A percentile compares a stretch with the other conserved stretches of the same genome.
Conservation (phyloP, 2,113 vertebrate species). For the Labrus mixtus region DNA sequence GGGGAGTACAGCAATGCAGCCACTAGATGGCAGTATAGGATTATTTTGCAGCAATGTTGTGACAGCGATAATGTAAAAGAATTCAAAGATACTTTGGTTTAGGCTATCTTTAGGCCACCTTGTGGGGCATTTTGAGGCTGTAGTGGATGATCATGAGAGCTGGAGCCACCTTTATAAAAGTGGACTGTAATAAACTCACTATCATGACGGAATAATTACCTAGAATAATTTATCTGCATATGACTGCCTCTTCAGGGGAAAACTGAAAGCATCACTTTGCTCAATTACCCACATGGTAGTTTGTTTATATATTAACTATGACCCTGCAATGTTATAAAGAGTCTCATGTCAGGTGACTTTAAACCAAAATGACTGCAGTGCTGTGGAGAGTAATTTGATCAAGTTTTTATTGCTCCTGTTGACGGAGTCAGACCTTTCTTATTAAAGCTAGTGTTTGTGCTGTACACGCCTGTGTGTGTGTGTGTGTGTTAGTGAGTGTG, state of each 20-base stretch:
- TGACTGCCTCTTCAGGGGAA: constrained; percentile 18
- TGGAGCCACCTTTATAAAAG: not conserved
- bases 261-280: constrained; percentile 31
- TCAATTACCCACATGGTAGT: constrained; percentile 24
- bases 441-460: constrained; percentile 53
- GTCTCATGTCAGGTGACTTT: constrained; percentile 23
- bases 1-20: not conserved
- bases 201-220: not conserved
- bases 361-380: constrained; percentile 51
- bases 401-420: constrained; percentile 67
- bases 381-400: constrained; percentile 73
- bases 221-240: not conserved
- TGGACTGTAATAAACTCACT: not conserved
- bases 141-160: not conserved
- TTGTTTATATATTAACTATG: constrained; percentile 28
- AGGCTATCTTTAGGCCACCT: not conserved
- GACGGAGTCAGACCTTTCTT: constrained; percentile 73
- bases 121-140: not conserved
- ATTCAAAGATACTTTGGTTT: not conserved
- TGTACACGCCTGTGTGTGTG: constrained; percentile 8
- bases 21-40: constrained; percentile 48
- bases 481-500: constrained; percentile 14
- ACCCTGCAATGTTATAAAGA: constrained; percentile 29
- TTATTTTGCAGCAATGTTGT: not conserved
- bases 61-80: rapidly evolving